A percentile compares a stretch with the other conserved stretches of the same genome.
phyloP scores from a whole-genome alignment of 2,113 vertebrate species.

The Petrocephalus zakoni region DNA sequence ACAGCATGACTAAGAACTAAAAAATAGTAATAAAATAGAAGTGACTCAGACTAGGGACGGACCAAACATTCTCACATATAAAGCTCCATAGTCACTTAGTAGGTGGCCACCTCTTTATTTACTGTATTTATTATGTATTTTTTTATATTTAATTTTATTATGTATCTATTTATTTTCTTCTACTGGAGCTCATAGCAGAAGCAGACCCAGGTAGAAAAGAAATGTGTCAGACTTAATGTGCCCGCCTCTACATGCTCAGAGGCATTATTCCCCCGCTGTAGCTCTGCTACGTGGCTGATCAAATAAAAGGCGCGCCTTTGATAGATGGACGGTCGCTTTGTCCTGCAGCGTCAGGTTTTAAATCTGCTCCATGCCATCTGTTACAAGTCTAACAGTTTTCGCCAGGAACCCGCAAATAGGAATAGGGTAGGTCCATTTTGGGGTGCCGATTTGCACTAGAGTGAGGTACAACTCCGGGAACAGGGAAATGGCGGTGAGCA shows the following conservation, averaged over 20 bases:
- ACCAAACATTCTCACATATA: conserved; percentile 38
- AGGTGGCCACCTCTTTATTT: neutral
- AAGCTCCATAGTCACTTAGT: conserved; percentile 2
- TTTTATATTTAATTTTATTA: too few relatives aligned
- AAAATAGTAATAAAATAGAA: neutral
- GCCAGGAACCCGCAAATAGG: neutral
- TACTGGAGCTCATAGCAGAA: neutral
- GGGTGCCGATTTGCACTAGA: neutral
- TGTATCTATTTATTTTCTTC: too few relatives aligned
- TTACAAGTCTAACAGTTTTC: conserved; percentile 11
- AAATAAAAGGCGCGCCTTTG: conserved; percentile 18
- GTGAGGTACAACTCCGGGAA: neutral
- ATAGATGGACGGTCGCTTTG: conserved; percentile 15
- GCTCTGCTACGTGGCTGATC: conserved; percentile 13
- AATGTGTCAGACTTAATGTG: neutral
- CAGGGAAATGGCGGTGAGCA: neutral
- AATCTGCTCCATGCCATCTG: conserved; percentile 19
- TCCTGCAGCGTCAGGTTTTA: neutral
- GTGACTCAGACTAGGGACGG: conserved; percentile 43
- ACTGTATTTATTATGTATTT: too few relatives aligned
- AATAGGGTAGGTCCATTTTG: neutral
- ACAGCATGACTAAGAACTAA: conserved; percentile 39
- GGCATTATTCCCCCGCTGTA: neutral
- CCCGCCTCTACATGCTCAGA: neutral
- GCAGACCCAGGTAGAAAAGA: neutral